These are phyloP conservation scores for Zoanthus gigantus DNA, from an alignment of 92 coral and sea anemone genomes.

Conservation along the genomic window DNA sequence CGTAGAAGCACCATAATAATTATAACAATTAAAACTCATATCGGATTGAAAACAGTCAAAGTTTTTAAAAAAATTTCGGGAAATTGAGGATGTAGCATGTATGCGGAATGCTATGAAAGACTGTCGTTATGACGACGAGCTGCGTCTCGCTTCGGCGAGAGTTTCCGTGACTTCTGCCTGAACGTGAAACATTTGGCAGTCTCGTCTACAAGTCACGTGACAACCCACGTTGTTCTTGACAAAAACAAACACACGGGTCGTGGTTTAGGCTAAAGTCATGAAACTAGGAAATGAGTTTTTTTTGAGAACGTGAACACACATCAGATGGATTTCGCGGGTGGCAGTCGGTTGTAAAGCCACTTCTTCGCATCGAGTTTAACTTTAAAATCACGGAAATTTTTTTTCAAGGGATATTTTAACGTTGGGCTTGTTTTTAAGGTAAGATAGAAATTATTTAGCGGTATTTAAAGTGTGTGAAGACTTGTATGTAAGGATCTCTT, in stretches of 20 bases:
- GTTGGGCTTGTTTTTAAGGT: conserved; percentile 11
- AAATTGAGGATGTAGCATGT: neutral
- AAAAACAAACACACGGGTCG: conserved; percentile 47
- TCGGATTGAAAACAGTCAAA: neutral
- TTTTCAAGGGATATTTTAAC: neutral
- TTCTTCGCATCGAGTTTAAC: neutral
- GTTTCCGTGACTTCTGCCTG: conserved; percentile 47
- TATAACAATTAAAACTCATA: neutral
- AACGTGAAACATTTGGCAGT: conserved; percentile 46
- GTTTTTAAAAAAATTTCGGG: neutral
- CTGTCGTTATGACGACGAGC: conserved; percentile 5
- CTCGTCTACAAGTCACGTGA: conserved; percentile 52
- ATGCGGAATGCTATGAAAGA: neutral
- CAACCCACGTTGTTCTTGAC: conserved; percentile 48
- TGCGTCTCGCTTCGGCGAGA: conserved; percentile 37
- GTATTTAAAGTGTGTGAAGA: neutral
- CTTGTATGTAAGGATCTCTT: neutral
- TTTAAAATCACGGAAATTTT: neutral
- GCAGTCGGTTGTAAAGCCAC: conserved; percentile 1
- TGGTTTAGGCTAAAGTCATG: conserved; percentile 56
- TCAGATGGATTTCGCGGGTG: conserved; percentile 31
- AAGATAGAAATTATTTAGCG: neutral
- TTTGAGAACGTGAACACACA: conserved; percentile 50
- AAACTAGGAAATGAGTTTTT: conserved; percentile 54
- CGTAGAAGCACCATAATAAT: neutral